Base-by-base conservation (phyloP, 2,797 vertebrate species). In the Meriones psammophilus region DNA sequence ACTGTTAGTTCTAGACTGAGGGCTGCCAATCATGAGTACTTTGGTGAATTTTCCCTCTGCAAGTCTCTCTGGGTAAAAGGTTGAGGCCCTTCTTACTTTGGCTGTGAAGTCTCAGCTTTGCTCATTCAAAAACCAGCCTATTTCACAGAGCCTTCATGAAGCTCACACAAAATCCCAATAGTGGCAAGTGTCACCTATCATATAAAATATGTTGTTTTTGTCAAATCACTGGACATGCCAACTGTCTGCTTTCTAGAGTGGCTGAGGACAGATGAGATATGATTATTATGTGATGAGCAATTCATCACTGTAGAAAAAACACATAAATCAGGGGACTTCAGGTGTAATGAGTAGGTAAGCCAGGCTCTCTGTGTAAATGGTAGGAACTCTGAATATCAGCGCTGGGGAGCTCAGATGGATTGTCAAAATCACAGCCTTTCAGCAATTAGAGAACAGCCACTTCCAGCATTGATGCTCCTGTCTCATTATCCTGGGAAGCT, bases 401-500 rank as follows among this genome's bases (percentile, higher is more conserved):
- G 42, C 28, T 30, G 13, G 0, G 3, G 3, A 56, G 60, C 74
- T 73, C 42, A 62, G 26, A 58, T 5, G 28, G 69, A 42, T 77
- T 28, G n/a, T 33, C 26, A 77, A n/a, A 71, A 28, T 18, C 8
- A 17, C 20, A 74, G 33, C 9, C 8, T 89, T 76, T 73, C 39
- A 54, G n/a, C 24, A 83, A 4, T 12, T n/a, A 79, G 15, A 58
- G 30, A 15, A 15, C 8, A 39, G 3, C 20, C 33, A 64, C 2
- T 42, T 46, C 26, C 18, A 60, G 10, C 4, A 17, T 13, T 15
- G 33, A 24, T 69, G 18, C 12, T 77, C 15, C 36, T 0, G 24
- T 60, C 0, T 73, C 1, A 92, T 92, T 98, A 97, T 97, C 92
- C 97, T 96, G 97, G 93, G 97, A 98, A 87, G 60, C 94, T 95